These are phyloP conservation scores for Hydrophis major DNA, from an alignment of 2,797 vertebrate species.

Conservation along the genomic window DNA sequence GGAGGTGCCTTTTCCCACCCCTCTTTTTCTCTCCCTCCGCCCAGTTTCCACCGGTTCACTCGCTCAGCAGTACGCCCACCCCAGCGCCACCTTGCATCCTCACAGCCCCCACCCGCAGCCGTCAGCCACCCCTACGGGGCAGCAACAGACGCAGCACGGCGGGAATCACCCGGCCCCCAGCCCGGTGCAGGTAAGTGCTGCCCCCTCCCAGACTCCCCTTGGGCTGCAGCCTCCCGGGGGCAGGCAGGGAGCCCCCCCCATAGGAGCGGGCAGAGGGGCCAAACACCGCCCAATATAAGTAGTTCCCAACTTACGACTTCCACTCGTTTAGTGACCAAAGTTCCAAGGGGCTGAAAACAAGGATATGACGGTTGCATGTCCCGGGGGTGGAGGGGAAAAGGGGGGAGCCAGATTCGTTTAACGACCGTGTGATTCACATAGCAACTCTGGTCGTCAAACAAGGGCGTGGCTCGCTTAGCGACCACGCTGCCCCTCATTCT, in stretches of 20 bases:
- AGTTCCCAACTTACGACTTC: too few relatives aligned
- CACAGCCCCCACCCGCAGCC: slow-evolving; percentile 94
- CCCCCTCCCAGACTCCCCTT: neutral
- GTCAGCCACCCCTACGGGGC: slow-evolving; percentile 95
- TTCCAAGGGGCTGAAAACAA: too few relatives aligned
- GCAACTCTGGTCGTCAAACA: neutral
- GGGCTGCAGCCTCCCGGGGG: neutral
- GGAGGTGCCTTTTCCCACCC: neutral
- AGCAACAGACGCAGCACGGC: slow-evolving; percentile 89
- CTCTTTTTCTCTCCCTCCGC: slow-evolving; percentile 54
- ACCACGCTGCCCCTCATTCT: neutral
- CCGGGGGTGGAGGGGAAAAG: too few relatives aligned
- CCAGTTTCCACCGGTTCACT: slow-evolving; percentile 92
- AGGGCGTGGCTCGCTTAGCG: neutral
- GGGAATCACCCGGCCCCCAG: slow-evolving; percentile 91
- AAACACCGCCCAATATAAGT: accelerated
- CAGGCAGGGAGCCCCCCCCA: neutral
- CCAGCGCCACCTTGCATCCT: slow-evolving; percentile 87
- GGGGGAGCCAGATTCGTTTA: neutral
- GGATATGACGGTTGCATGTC: too few relatives aligned
- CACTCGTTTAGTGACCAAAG: neutral
- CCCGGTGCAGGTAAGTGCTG: slow-evolving; percentile 82
- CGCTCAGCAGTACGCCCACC: slow-evolving; percentile 94
- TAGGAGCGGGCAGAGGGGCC: neutral
- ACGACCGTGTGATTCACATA: neutral